Percentiles rank a stretch among this genome's conserved stretches.
These are phyloP conservation scores for Brachyopa scutellaris DNA, from an alignment of 2,888 invertebrate genomes.

Conservation along the genomic window DNA sequence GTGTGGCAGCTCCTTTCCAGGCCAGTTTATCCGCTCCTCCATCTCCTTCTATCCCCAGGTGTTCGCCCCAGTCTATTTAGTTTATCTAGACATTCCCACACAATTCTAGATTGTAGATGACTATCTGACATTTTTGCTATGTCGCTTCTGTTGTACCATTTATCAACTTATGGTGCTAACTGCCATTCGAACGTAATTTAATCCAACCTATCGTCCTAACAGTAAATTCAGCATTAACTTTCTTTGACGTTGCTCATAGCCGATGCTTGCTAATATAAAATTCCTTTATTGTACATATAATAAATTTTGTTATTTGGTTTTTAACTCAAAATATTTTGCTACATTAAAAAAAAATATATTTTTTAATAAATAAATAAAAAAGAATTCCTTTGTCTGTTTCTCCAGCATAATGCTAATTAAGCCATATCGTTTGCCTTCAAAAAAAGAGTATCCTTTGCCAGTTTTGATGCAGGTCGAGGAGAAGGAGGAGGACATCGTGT, in stretches of 20 bases:
- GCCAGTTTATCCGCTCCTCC: too few species aligned
- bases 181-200: too few species aligned
- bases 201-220: too few species aligned
- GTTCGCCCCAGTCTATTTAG: too few species aligned
- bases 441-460: constrained; percentile 34
- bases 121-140: too few species aligned
- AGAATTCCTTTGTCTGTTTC: constrained; percentile 36
- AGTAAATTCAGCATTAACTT: neutral
- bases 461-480: neutral
- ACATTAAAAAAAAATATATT: constrained; percentile 39
- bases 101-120: too few species aligned
- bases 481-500: neutral
- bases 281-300: neutral
- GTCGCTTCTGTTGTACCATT: too few species aligned
- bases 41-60: too few species aligned
- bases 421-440: constrained; percentile 9
- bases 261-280: neutral
- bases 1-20: too few species aligned
- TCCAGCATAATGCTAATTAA: constrained; percentile 47
- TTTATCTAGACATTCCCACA: too few species aligned
- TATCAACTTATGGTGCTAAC: too few species aligned
- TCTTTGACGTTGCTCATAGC: too few species aligned
- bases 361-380: neutral
- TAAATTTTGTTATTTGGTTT: neutral
- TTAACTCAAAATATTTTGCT: constrained; percentile 1